Conservation (phyloP, 2,797 vertebrate genomes). For the Potorous gilbertii region DNA sequence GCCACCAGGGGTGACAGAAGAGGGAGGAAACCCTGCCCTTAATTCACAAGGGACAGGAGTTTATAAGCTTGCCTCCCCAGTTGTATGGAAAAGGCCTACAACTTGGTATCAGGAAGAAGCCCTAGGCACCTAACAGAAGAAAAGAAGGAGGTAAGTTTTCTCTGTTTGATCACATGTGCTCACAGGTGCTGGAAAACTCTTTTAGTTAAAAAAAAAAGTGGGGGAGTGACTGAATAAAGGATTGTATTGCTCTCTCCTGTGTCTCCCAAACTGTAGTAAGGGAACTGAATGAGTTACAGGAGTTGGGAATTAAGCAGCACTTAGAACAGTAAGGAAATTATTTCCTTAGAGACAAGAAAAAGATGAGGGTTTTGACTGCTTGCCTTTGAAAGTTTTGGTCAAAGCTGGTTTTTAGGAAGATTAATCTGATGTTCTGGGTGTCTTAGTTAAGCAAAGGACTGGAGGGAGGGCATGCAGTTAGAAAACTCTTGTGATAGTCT, state of each 20-base stretch:
- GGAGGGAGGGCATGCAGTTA: rapidly evolving
- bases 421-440: neutral
- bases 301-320: neutral
- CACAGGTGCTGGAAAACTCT: neutral
- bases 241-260: neutral
- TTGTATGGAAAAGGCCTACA: neutral
- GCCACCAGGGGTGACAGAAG: neutral
- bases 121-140: neutral
- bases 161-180: neutral
- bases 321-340: neutral
- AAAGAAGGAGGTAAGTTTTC: constrained; percentile 46
- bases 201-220: neutral
- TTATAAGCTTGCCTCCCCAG: neutral
- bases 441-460: neutral
- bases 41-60: neutral
- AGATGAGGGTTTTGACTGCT: neutral
- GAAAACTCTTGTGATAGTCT: neutral
- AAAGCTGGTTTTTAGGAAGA: neutral
- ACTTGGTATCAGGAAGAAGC: neutral
- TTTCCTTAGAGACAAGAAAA: neutral
- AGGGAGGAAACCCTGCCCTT: neutral
- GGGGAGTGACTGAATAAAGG: no score
- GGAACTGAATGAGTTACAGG: neutral
- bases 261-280: neutral
- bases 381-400: neutral